phyloP scores from a whole-genome alignment of 2,113 vertebrate species.

The Panthera leo region DNA sequence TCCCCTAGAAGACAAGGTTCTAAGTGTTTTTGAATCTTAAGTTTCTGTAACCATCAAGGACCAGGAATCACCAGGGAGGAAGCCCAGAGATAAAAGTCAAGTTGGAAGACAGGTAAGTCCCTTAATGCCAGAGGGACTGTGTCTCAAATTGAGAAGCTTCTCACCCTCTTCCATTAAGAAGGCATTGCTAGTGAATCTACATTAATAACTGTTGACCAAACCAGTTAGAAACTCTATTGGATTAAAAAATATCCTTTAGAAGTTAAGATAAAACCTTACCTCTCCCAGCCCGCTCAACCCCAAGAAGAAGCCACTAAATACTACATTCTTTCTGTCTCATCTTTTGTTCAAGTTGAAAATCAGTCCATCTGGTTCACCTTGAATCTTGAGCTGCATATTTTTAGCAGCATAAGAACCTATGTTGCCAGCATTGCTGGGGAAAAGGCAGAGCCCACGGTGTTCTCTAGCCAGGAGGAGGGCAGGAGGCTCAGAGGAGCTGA shows the following conservation, averaged over 20 bases:
- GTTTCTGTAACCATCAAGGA: neutral
- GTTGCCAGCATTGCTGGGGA: neutral
- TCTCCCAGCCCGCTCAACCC: neutral
- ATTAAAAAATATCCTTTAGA: neutral
- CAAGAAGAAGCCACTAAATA: neutral
- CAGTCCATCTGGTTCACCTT: constrained; percentile 63
- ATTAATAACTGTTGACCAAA: neutral
- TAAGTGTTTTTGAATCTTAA: neutral
- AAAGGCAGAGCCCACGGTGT: constrained; percentile 29
- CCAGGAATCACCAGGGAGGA: neutral
- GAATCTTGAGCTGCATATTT: constrained; percentile 66
- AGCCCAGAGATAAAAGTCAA: neutral
- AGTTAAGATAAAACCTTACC: constrained; percentile 40
- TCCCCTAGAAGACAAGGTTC: neutral
- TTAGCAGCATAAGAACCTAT: constrained; percentile 56
- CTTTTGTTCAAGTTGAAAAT: constrained; percentile 77
- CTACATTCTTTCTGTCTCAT: constrained; percentile 61
- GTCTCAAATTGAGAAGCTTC: neutral
- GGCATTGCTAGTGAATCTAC: neutral
- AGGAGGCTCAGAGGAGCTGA: neutral
- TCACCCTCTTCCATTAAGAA: neutral
- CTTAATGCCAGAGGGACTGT: neutral
- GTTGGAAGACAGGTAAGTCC: neutral
- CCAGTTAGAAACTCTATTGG: neutral
- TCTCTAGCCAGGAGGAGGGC: constrained; percentile 32